phyloP scores from a whole-genome alignment of 1,140 invertebrate species.

The Dendroctonus valens region DNA sequence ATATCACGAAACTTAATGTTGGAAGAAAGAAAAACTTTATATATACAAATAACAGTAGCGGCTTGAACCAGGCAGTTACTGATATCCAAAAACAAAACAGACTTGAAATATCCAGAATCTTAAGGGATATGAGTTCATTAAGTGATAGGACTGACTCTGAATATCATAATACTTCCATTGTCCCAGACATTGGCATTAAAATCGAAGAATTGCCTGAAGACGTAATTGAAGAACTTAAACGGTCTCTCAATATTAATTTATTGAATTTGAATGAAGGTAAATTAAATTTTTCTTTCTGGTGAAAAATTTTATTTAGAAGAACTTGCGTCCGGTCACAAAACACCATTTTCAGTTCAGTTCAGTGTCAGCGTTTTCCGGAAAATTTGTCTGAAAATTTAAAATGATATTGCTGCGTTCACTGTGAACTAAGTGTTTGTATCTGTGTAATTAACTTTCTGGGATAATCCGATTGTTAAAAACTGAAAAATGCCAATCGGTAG shows the following conservation, averaged over 20 bases:
- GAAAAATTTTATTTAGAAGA: background rate
- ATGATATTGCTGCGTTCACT: too few species aligned
- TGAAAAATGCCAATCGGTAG: too few species aligned
- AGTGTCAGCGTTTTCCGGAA: too few species aligned
- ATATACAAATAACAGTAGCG: slow-evolving; percentile 32
- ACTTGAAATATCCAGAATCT: slow-evolving; percentile 41
- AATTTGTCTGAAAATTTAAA: too few species aligned
- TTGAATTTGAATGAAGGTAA: slow-evolving; percentile 26
- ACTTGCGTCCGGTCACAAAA: background rate
- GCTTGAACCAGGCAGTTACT: slow-evolving; percentile 42
- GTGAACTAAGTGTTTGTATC: too few species aligned
- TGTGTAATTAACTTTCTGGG: too few species aligned
- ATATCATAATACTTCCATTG: slow-evolving; percentile 39
- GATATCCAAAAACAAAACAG: slow-evolving; percentile 43
- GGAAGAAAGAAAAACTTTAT: slow-evolving; percentile 43
- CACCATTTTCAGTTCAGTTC: too few species aligned
- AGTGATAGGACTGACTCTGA: slow-evolving; percentile 27
- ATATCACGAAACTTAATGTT: slow-evolving; percentile 43
- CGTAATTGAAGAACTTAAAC: slow-evolving; percentile 40
- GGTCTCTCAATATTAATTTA: slow-evolving; percentile 37
- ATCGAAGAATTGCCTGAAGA: slow-evolving; percentile 43
- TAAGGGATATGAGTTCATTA: slow-evolving; percentile 39
- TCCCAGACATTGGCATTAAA: slow-evolving; percentile 45
- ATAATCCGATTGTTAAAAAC: too few species aligned
- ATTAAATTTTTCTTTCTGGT: background rate